phyloP scores from a whole-genome alignment of 1,140 invertebrate species.

The Scaptomyza hsui region DNA sequence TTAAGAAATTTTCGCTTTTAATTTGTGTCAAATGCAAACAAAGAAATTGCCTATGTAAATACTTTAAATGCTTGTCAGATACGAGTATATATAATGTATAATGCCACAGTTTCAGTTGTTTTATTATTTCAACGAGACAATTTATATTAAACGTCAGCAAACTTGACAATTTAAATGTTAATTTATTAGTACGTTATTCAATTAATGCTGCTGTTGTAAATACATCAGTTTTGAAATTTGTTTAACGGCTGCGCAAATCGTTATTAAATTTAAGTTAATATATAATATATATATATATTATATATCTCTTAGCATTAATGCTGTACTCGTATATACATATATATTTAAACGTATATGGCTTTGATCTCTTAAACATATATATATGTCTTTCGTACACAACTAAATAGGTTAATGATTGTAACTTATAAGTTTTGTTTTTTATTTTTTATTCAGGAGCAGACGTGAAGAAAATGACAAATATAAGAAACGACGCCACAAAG shows the following conservation, averaged over 20 bases:
- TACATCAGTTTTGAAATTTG: slow-evolving; percentile 14
- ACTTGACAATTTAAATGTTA: slow-evolving; percentile 17
- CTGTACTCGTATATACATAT: slow-evolving; percentile 43
- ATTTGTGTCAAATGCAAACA: slow-evolving; percentile 49
- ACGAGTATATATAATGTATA: slow-evolving; percentile 42
- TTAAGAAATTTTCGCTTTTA: slow-evolving; percentile 35
- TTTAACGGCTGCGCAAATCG: slow-evolving; percentile 11
- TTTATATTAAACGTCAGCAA: slow-evolving; percentile 33
- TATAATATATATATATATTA: slow-evolving; percentile 21
- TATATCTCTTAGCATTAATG: slow-evolving; percentile 23
- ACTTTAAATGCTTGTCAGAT: slow-evolving; percentile 55
- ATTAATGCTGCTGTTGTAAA: slow-evolving; percentile 19
- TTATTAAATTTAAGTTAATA: slow-evolving; percentile 25
- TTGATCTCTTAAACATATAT: slow-evolving; percentile 30
- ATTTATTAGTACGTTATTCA: slow-evolving; percentile 5
- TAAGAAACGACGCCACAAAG: no score
- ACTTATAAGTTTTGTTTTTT: slow-evolving; percentile 17
- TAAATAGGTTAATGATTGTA: slow-evolving; percentile 20
- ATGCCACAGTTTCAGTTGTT: slow-evolving; percentile 30
- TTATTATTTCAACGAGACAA: slow-evolving; percentile 32
- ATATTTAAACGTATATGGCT: slow-evolving; percentile 39
- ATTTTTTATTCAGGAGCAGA: slow-evolving; percentile 9
- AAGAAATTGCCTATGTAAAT: slow-evolving; percentile 52
- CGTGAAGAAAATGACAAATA: background rate
- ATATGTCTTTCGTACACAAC: slow-evolving; percentile 20